Evolutionary conservation across 1,140 invertebrate genomes (phyloP).

Genomic region (Ruditapes philippinarum): DNA sequence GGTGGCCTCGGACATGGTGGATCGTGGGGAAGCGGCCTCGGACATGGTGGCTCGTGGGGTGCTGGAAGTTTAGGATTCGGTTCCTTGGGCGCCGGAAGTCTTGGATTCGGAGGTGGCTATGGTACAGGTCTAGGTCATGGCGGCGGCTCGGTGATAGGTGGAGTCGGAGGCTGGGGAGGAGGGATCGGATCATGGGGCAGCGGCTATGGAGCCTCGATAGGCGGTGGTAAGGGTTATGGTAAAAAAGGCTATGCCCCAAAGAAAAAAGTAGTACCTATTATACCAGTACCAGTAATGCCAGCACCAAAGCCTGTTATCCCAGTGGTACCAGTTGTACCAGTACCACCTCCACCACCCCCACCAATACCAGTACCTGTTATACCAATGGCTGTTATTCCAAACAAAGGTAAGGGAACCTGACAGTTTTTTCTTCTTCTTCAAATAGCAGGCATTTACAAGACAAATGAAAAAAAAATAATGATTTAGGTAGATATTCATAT

Average conservation of each 20-base stretch:
- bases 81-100: not conserved
- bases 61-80: slow-evolving; percentile 5
- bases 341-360: slow-evolving; percentile 7
- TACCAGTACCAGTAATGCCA: slow-evolving; percentile 21
- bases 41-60: not conserved
- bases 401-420: slow-evolving; percentile 18
- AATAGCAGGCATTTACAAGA: too few species aligned
- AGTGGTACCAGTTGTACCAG: not conserved
- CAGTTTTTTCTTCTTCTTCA: too few species aligned
- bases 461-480: too few species aligned
- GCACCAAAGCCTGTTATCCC: not conserved
- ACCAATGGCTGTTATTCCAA: slow-evolving; percentile 21
- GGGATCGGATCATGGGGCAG: not conserved
- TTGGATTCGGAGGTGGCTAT: not conserved
- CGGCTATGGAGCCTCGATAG: not conserved
- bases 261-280: not conserved
- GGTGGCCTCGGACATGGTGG: not conserved
- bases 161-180: not conserved
- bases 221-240: not conserved
- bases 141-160: not conserved
- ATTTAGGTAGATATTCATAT: too few species aligned
- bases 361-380: slow-evolving; percentile 17
- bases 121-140: not conserved
- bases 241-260: not conserved
- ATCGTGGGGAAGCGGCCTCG: not conserved